Evolutionary conservation across 2,797 vertebrate genomes (phyloP), one percentile per base, ranked within the genome.

Genomic region (Buphagus erythrorhynchus): DNA sequence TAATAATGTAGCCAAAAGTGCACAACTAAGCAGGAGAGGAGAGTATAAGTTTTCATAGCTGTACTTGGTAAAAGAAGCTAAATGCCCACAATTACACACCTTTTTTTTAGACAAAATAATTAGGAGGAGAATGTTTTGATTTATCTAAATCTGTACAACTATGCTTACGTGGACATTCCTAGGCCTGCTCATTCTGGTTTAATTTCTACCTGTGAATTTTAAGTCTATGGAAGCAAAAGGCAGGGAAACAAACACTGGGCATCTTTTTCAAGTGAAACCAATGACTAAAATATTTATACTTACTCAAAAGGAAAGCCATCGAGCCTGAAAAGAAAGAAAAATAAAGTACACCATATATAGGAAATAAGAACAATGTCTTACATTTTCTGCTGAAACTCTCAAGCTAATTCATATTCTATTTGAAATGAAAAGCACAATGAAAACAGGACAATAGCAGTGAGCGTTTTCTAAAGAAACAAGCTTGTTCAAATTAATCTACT

Each of bases 281-380:
- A 51, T 74, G 33, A 76, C 66, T 57, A 33, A 90, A 95, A 80
- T 85, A 85, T 93, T 96, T 95, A 95, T 98, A 99, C 99, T 99
- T 98, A 99, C 99, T 99, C 99, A 97, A 99, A 99, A 84, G 99
- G 98, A 98, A 99, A 99, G 97, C 98, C 99, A 98, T 99, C 99
- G 59, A 99, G 98, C 97, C 99, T 99, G 98, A 93, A 98, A 98
- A 98, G 96, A 97, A 93, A 97, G 95, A 98, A 96, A 97, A 88
- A 77, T 45, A 95, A 92, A 91, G 89, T 95, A 96, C 51, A 92
- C 67, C 76, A 87, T 78, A 83, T 55, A 90, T 25, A 88, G 59
- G 43, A 90, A 92, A 43, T 58, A 80, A 84, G 61, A 86, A 85
- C 29, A 83, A 65, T 7, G 16, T 62, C 43, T 90, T 43, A 76